phyloP scores from a whole-genome alignment of 2,797 vertebrate species.

The Siniperca obscura region DNA sequence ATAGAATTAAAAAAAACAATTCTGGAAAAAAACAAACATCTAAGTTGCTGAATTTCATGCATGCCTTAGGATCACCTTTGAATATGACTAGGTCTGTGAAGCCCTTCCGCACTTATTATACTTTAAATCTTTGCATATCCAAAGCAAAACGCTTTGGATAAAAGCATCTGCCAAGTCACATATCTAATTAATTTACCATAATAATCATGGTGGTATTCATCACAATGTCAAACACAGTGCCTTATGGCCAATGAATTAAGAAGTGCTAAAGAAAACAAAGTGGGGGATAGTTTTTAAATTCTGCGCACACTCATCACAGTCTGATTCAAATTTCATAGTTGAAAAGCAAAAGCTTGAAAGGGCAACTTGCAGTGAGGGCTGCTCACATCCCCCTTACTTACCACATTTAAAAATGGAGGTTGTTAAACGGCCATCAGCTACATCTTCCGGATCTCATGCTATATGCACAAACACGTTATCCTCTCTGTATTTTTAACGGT shows the following conservation, averaged over 20 bases:
- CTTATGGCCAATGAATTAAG: constrained; percentile 14
- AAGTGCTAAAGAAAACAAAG: constrained; percentile 18
- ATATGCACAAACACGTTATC: constrained; percentile 10
- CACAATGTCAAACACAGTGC: constrained; percentile 51
- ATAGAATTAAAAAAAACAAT: not conserved
- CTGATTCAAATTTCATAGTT: constrained; percentile 33
- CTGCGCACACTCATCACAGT: not conserved
- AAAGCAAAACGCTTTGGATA: constrained; percentile 39
- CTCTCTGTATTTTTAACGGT: constrained; percentile 28
- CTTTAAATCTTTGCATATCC: constrained; percentile 20
- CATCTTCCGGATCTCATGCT: not conserved
- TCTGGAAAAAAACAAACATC: not conserved
- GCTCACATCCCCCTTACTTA: not conserved
- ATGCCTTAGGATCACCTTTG: not conserved
- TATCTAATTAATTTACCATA: constrained; percentile 39
- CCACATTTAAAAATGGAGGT: constrained; percentile 27
- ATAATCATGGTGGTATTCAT: constrained; percentile 52
- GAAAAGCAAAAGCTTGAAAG: constrained; percentile 27
- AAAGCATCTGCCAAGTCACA: constrained; percentile 40
- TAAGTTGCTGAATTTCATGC: not conserved
- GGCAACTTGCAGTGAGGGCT: not conserved
- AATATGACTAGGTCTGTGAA: not conserved
- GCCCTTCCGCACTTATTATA: not conserved
- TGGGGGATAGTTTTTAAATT: not conserved
- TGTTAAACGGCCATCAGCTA: constrained; percentile 32